Evolutionary conservation across 1,140 invertebrate genomes (phyloP), one percentile per base, ranked within the genome.

Genomic region (Caenorhabditis latens): DNA sequence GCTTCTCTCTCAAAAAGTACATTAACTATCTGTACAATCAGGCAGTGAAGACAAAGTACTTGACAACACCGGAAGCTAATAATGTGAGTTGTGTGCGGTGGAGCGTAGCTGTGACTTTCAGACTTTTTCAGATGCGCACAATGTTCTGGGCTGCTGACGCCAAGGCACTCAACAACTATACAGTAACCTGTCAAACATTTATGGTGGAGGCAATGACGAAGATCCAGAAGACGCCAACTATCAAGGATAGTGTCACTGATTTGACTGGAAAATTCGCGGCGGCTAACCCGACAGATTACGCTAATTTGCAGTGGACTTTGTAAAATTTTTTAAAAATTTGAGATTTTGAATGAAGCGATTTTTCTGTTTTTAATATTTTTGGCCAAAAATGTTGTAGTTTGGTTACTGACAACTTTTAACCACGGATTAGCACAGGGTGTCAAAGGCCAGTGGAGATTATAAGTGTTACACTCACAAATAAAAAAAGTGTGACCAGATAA

Each of bases 31-130:
- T 79, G 21, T 79, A 50, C 21, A 79, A 79, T 5, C 71, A 79
- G 14, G 71, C 46, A 32, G 46, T 79, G 4, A 79, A 50, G 1
- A 50, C 71, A 14, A 79, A 79, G 71, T 79, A 50, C 46, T 14
- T 79, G n/a, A 79, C 71, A n/a, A 48, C 50, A 24, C 40, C 71
- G 5, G 71, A 79, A 50, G 71, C 71, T 11, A n/a, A 79, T 79
- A 79, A 79, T 21, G 46, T 79, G 21, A 24, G 46, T 58, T n/a
- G 14, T 21, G 24, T 63, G 4, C 19, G 24, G 61, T 32, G 40
- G 61, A 63, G 61, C 61, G 24, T 3, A 11, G 24, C 40, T 63
- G 21, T 32, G 0, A 58, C 4, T 5, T 5, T 21, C 16, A n/a
- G 16, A 21, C 1, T 63, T 40, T 63, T 63, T 32, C 24, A 63